Evolutionary conservation across 2,797 vertebrate genomes (phyloP), one percentile per base, ranked within the genome.

Genomic region (Hemitrygon akajei): DNA sequence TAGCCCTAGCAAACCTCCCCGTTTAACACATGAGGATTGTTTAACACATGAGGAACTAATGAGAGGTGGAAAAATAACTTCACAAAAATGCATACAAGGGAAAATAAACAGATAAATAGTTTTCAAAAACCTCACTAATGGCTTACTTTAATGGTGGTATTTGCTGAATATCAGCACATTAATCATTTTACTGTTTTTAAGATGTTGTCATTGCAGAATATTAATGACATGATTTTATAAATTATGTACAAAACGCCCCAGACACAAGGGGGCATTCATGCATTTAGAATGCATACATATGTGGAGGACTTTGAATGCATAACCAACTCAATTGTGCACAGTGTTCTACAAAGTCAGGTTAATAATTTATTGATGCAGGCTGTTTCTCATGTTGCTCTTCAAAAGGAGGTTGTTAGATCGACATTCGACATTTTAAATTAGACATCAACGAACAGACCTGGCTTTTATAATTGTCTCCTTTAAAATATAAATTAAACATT

Each of bases 121-220:
- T 87, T 66, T 87, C 84, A 63, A 66, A 87, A 87, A n/a, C 58
- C 58, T 60, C 12, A 30, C 60, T 87, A 87, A 87, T 87, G 30
- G 84, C 58, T n/a, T 87, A 87, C 12, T 66, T 66, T 63, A 87
- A 63, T 63, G n/a, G 30, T 30, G 30, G 30, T 84, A 63, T 87
- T 87, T 87, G 58, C 30, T 63, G 84, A 66, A 66, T 14, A 87
- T 87, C 63, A 87, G 60, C 4, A 11, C 84, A 87, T 87, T 87
- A 87, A 87, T 87, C 84, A 87, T 18, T 63, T 87, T 87, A 63
- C 84, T 87, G 58, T 66, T 66, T 66, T 87, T 66, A 87, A 87
- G 60, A 63, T 63, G 60, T 34, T 84, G 25, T 84, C 84, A 87
- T 87, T 87, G 58, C 20, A 16, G 58, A 87, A 66, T 60, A n/a